Base-by-base conservation (phyloP, 2,888 invertebrate species). In the Sesamia inferens region DNA sequence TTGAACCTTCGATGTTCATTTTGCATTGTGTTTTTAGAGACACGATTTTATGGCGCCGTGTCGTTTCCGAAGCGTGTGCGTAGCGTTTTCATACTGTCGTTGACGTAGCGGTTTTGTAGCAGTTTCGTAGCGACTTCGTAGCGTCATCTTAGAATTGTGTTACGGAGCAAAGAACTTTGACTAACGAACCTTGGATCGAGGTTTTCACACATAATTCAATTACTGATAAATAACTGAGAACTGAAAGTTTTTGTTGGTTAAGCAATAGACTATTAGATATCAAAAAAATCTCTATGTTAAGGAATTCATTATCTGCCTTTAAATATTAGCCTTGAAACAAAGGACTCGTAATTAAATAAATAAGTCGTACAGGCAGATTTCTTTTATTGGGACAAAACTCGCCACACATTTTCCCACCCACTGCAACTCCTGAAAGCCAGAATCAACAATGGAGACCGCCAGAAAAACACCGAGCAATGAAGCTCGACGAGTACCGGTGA, bases 11-110 rank as follows among this genome's bases (percentile, higher is more conserved):
- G 13, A 48, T 24, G 48, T 59, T 42, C 3, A 31, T 51, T 54
- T 63, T 59, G 42, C 39, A 63, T 66, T 78, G 67, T 67, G 44
- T 42, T 42, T 8, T 14, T 39, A n/a, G 24, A 14, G 22, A 13
- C 13, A 24, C 0, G 6, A 31, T 47, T 65, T 31, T 2, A 31
- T 55, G 5, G 4, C 19, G 31, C 4, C 11, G 16, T n/a, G 22
- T 24, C 42, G 6, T 44, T 11, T 42, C 5, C 22, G 13, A 62
- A 62, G 8, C 13, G 13, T 66, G 13, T 42, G 62, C 14, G 13
- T 67, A 51, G 51, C 31, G 8, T 51, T 19, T 48, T 31, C 24
- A 48, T 31, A 10, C 24, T 19, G 19, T 5, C 5, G 31, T 16
- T 16, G 51, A 5, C 31, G 68, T 39, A 39, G 47, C 16, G n/a